phyloP scores from a whole-genome alignment of 2,888 invertebrate species.

The Drosophila rubida region DNA sequence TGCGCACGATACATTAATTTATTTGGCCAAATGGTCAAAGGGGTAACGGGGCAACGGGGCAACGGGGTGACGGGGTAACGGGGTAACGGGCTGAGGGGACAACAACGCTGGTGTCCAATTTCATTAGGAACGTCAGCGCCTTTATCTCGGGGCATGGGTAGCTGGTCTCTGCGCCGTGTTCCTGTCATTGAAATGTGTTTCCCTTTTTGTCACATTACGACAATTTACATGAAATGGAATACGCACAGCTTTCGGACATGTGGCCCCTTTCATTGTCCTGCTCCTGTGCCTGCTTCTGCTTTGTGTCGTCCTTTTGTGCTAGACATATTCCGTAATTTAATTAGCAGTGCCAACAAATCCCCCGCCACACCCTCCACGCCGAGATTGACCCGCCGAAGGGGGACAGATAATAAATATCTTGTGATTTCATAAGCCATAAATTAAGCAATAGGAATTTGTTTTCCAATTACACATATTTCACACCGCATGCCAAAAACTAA shows the following conservation, averaged over 20 bases:
- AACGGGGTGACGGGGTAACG: slow-evolving; percentile 15
- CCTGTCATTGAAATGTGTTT: slow-evolving; percentile 83
- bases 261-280: slow-evolving; percentile 52
- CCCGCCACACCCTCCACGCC: neutral
- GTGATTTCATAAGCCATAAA: slow-evolving; percentile 75
- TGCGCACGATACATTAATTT: slow-evolving; percentile 75
- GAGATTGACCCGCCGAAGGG: slow-evolving; percentile 30
- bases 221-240: slow-evolving; percentile 81
- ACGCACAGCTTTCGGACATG: slow-evolving; percentile 69
- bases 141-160: slow-evolving; percentile 13
- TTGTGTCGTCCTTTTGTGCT: slow-evolving; percentile 38
- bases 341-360: slow-evolving; percentile 63
- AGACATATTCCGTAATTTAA: slow-evolving; percentile 70
- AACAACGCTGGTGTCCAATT: slow-evolving; percentile 78
- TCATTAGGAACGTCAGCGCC: slow-evolving; percentile 70
- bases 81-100: neutral
- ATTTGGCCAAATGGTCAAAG: slow-evolving; percentile 56
- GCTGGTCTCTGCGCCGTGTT: slow-evolving; percentile 45
- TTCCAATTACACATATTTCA: slow-evolving; percentile 81
- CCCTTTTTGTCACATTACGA: slow-evolving; percentile 77
- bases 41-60: neutral
- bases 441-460: slow-evolving; percentile 78
- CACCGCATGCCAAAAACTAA: slow-evolving; percentile 71
- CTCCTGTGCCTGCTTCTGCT: too few species aligned
- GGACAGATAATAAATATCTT: slow-evolving; percentile 65